Evolutionary conservation across 2,797 vertebrate genomes (phyloP), one percentile per base, ranked within the genome.

Genomic region (Meriones psammophilus): DNA sequence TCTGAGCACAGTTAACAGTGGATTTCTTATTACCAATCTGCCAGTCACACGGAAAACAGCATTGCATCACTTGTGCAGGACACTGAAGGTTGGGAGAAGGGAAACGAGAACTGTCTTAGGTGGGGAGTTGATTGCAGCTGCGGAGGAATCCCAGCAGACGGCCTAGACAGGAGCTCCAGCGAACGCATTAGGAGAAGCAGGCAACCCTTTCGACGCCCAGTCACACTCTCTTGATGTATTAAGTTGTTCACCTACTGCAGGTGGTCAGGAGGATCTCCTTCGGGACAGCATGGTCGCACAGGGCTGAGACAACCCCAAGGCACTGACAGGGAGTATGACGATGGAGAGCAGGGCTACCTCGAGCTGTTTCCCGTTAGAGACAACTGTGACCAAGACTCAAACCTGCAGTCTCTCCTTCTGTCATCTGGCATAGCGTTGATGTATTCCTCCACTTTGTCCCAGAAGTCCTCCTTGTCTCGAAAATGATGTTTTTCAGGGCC

Each of bases 361-460:
- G 78, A 89, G 86, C 81, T 96, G 96, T 62, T 78, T 80, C 83
- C 96, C 54, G 84, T 97, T 80, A 89, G 92, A 26, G 97, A 96
- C 94, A 20, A 22, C n/a, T 77, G 76, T 36, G n/a, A 81, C 56
- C 69, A 84, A 91, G 95, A 92, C 94, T 6, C 50, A 96, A 92
- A 92, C 96, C 97, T 95, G 95, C 89, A 15, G 64, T 58, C 95
- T 89, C 86, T 46, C 94, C 97, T 96, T 99, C 99, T 99, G 95
- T 99, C 99, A 1, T 99, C 99, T 99, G 95, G 99, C 99, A 1
- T 99, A 99, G 96, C 98, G 99, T 98, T 99, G 98, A 99, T 99
- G 99, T 99, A 99, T 98, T 99, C 99, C 96, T 99, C 99, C 98
- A 99, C 99, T 98, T 99, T 99, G 98, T 96, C 99, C 94, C 99